phyloP scores from a whole-genome alignment of 2,797 vertebrate species.

The Thalassophryne amazonica region DNA sequence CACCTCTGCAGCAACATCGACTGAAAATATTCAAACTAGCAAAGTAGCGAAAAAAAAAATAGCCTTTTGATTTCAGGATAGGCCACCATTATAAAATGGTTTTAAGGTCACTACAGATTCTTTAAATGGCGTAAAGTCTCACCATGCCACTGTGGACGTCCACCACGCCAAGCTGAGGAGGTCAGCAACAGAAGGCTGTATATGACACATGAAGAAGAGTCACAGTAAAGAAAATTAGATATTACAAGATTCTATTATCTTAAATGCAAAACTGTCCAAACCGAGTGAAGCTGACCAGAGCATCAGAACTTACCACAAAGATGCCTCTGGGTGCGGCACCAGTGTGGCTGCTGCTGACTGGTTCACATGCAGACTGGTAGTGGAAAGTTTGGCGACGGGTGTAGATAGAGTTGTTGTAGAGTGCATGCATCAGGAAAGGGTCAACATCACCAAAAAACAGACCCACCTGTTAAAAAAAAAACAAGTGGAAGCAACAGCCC shows the following conservation, averaged over 20 bases:
- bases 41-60: background rate
- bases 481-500: background rate
- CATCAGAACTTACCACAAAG: slow-evolving; percentile 82
- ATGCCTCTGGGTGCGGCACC: slow-evolving; percentile 86
- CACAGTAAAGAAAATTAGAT: too few relatives aligned
- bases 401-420: slow-evolving; percentile 97
- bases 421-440: slow-evolving; percentile 92
- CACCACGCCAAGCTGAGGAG: slow-evolving; percentile 94
- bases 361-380: slow-evolving; percentile 92
- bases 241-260: background rate
- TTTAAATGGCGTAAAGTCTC: slow-evolving; percentile 52
- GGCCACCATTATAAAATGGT: slow-evolving; percentile 7
- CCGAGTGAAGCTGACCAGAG: background rate
- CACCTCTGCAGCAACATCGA: background rate
- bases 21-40: slow-evolving; percentile 12
- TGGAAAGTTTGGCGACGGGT: slow-evolving; percentile 89
- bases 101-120: slow-evolving; percentile 5
- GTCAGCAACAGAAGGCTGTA: slow-evolving; percentile 92
- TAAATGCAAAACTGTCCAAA: background rate
- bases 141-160: slow-evolving; percentile 95
- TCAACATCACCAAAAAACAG: slow-evolving; percentile 97
- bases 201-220: background rate
- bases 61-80: background rate
- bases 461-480: slow-evolving; percentile 81
- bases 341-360: slow-evolving; percentile 88